A percentile compares a stretch with the other conserved stretches of the same genome.
Conservation (phyloP, 2,888 invertebrate genomes). For the Herminia tarsipennalis region DNA sequence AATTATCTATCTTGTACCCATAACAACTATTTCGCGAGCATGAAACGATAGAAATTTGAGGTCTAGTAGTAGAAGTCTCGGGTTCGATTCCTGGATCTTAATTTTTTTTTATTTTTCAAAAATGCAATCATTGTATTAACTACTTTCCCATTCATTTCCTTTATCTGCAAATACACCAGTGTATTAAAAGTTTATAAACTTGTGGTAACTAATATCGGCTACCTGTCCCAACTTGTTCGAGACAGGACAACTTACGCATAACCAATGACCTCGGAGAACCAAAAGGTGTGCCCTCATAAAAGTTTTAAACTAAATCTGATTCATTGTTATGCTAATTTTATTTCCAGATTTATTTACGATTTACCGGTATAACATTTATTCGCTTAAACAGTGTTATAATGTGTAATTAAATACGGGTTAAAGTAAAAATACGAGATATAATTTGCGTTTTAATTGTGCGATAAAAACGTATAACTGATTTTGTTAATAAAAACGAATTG, state of each 20-base stretch:
- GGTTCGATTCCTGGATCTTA: too few relatives aligned
- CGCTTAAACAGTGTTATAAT: constrained; percentile 15
- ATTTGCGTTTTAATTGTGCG: constrained; percentile 1
- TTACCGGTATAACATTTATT: constrained; percentile 14
- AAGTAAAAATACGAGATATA: constrained; percentile 11
- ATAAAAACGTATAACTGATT: constrained; percentile 5
- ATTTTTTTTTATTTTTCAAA: too few relatives aligned
- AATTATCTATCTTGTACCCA: too few relatives aligned
- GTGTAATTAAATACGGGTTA: constrained; percentile 20
- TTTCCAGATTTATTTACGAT: constrained; percentile 31
- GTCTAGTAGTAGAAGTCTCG: too few relatives aligned
- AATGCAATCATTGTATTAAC: too few relatives aligned
- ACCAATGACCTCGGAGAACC: constrained; percentile 35
- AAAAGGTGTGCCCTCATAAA: constrained; percentile 38
- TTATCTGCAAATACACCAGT: constrained; percentile 1
- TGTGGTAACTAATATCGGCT: constrained; percentile 14
- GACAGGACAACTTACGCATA: constrained; percentile 48
- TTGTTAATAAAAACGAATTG: background rate
- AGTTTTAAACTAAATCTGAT: constrained; percentile 25
- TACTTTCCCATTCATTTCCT: too few relatives aligned
- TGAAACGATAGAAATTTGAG: too few relatives aligned
- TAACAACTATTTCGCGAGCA: too few relatives aligned
- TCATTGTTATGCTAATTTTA: constrained; percentile 38
- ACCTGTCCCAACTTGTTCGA: constrained; percentile 62
- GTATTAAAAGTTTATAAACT: constrained; percentile 11